Percentiles rank a stretch among this genome's conserved stretches.
Conservation (phyloP, 1,140 invertebrate genomes). For the Rhyzopertha dominica region DNA sequence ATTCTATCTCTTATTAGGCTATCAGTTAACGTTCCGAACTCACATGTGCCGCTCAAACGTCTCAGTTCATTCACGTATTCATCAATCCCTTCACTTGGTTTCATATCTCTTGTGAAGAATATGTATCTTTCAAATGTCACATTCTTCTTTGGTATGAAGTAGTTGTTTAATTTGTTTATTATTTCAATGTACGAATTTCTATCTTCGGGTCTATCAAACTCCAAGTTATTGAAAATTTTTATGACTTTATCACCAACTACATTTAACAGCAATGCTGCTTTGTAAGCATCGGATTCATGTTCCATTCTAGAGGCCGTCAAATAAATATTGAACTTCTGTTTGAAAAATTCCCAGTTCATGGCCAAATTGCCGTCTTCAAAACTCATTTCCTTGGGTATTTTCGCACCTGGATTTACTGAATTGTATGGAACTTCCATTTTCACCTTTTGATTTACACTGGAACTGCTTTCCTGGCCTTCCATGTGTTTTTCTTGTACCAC, state of each 20-base stretch:
- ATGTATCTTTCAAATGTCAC: slow-evolving; percentile 3
- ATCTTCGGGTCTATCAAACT: slow-evolving; percentile 1
- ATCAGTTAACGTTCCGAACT: neutral
- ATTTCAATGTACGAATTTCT: slow-evolving; percentile 1
- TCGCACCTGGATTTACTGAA: no score
- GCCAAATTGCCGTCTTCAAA: no score
- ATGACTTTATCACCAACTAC: slow-evolving; percentile 4
- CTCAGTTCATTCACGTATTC: slow-evolving; percentile 1
- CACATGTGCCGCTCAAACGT: neutral
- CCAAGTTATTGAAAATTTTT: slow-evolving; percentile 3
- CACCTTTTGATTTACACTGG: no score
- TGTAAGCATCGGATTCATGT: neutral
- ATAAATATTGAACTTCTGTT: slow-evolving; percentile 2
- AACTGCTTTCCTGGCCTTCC: no score
- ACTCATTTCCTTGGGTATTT: no score
- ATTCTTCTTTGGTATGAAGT: slow-evolving; percentile 1
- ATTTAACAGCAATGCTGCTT: slow-evolving; percentile 3
- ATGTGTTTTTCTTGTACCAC: no score
- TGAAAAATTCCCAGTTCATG: slow-evolving; percentile 1
- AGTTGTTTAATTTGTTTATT: neutral
- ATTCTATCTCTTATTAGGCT: slow-evolving; percentile 1
- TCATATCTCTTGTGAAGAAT: neutral
- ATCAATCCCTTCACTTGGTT: no score
- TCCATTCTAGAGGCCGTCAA: neutral
- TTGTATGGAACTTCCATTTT: no score